phyloP scores from a whole-genome alignment of 2,113 vertebrate species.

The Micromys minutus region DNA sequence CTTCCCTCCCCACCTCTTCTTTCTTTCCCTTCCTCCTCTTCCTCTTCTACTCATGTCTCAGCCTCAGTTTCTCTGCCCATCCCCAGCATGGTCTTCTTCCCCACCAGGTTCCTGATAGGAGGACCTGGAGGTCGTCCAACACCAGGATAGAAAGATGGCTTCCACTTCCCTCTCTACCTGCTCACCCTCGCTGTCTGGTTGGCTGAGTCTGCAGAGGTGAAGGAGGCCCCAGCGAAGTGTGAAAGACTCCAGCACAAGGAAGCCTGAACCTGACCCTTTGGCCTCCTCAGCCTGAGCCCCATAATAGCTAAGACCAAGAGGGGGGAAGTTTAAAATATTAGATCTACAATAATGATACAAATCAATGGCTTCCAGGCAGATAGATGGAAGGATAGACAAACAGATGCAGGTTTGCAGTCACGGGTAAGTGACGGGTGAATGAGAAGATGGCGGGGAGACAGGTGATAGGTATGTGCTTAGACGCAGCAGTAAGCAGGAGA shows the following conservation, averaged over 20 bases:
- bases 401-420: too few species aligned
- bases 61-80: background rate
- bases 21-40: too few species aligned
- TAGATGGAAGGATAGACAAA: background rate
- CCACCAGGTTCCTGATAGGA: rapidly evolving
- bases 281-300: background rate
- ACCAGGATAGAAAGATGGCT: rapidly evolving
- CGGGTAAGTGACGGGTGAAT: background rate
- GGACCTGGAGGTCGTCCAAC: background rate
- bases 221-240: background rate
- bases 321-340: background rate
- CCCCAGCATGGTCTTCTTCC: background rate
- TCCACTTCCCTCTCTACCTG: background rate
- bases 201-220: background rate
- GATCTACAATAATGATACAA: background rate
- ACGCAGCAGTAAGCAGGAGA: background rate
- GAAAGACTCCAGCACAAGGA: background rate
- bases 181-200: rapidly evolving
- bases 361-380: background rate
- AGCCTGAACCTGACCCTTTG: rapidly evolving
- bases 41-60: rapidly evolving
- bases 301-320: background rate
- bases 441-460: background rate
- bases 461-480: background rate
- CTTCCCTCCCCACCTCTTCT: background rate